A percentile compares a stretch with the other conserved stretches of the same genome.
Evolutionary conservation across 2,797 vertebrate genomes (phyloP).

Genomic region (Peromyscus eremicus): DNA sequence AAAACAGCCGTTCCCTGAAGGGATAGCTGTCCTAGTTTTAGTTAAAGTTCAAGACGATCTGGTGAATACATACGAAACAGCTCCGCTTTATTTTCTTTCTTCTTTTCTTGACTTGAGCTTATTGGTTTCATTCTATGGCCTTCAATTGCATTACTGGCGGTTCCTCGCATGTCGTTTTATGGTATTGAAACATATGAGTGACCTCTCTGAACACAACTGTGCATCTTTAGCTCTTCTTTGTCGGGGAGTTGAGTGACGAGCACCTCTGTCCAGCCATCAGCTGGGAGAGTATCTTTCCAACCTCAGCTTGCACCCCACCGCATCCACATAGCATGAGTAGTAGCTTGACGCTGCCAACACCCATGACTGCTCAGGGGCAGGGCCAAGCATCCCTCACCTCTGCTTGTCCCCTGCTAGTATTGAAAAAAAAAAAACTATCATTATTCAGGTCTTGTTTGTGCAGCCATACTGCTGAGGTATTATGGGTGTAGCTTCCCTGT

Average conservation of each 20-base stretch:
- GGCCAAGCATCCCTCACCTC: neutral
- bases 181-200: neutral
- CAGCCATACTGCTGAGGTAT: too few species aligned
- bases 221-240: neutral
- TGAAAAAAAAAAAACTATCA: neutral
- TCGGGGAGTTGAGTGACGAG: neutral
- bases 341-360: neutral
- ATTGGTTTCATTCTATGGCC: neutral
- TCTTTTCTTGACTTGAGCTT: neutral
- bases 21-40: slow-evolving; percentile 74
- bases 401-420: neutral
- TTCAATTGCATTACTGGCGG: neutral
- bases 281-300: neutral
- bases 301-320: neutral
- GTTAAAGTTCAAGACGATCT: slow-evolving; percentile 60
- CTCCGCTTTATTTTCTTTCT: slow-evolving; percentile 58
- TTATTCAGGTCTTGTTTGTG: neutral
- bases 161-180: neutral
- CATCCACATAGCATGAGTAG: neutral
- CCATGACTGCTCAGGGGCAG: neutral
- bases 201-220: neutral
- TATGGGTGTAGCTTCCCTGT: neutral
- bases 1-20: slow-evolving; percentile 78
- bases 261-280: neutral
- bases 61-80: neutral